Conservation (phyloP, 2,888 invertebrate species). For the Gibbula magus region DNA sequence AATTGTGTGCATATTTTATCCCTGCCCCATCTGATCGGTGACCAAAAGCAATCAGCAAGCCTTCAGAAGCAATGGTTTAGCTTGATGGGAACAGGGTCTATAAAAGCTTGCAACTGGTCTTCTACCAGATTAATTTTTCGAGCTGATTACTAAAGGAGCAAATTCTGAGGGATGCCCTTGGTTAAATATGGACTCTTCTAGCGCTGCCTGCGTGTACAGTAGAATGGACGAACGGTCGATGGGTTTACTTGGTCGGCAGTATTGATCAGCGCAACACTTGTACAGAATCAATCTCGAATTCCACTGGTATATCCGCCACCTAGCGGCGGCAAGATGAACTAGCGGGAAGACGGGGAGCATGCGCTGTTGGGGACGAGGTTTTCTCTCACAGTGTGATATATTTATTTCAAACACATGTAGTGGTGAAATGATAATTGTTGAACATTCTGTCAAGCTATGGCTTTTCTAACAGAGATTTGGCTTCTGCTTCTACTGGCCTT, state of each 20-base stretch:
- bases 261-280: constrained; percentile 8
- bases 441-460: background rate
- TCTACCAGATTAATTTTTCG: constrained; percentile 15
- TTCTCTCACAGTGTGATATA: constrained; percentile 15
- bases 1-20: constrained; percentile 8
- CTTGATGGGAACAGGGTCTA: constrained; percentile 6
- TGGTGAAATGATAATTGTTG: constrained; percentile 17
- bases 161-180: constrained; percentile 22
- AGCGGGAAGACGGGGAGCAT: constrained; percentile 5
- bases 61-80: background rate
- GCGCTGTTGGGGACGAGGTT: constrained; percentile 8
- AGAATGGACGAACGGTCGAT: constrained; percentile 14
- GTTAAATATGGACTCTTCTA: constrained; percentile 18
- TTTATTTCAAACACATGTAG: constrained; percentile 23
- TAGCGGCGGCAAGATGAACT: constrained; percentile 17
- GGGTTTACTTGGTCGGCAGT: constrained; percentile 11
- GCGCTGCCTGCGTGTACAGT: background rate
- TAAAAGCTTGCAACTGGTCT: constrained; percentile 13
- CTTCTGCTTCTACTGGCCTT: background rate
- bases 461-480: constrained; percentile 1
- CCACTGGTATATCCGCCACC: constrained; percentile 22
- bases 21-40: background rate
- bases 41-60: background rate
- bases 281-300: constrained; percentile 23
- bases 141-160: constrained; percentile 1